Evolutionary conservation across 1,140 invertebrate genomes (phyloP).

Genomic region (Augochlora pura): DNA sequence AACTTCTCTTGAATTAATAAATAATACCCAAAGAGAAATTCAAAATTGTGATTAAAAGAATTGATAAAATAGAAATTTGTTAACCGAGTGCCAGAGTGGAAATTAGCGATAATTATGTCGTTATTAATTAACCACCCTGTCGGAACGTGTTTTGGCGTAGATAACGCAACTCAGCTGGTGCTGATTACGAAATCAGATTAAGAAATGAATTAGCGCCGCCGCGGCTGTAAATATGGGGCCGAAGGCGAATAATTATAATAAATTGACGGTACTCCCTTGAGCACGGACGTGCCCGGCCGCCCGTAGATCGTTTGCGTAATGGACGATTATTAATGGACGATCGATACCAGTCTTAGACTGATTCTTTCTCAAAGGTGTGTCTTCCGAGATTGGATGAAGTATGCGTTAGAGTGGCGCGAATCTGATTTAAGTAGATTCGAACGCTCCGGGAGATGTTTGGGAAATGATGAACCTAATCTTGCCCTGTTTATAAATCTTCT

Average conservation of each 20-base stretch:
- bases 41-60: too few species aligned
- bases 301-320: slow-evolving; percentile 9
- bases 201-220: slow-evolving; percentile 29
- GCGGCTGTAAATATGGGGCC: slow-evolving; percentile 1
- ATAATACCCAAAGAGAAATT: too few species aligned
- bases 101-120: slow-evolving; percentile 53
- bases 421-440: too few species aligned
- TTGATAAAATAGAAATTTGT: too few species aligned
- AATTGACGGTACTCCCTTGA: neutral
- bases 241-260: slow-evolving; percentile 31
- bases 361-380: neutral
- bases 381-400: too few species aligned
- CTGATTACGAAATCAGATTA: slow-evolving; percentile 33
- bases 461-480: too few species aligned
- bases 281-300: neutral
- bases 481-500: too few species aligned
- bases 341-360: neutral
- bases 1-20: too few species aligned
- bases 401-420: too few species aligned
- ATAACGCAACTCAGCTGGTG: neutral
- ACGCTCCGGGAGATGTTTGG: too few species aligned
- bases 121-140: slow-evolving; percentile 44
- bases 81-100: neutral
- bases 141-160: neutral
- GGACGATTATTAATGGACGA: neutral